A percentile compares a stretch with the other conserved stretches of the same genome.
These are phyloP conservation scores for Palaemon carinicauda DNA, from an alignment of 1,140 invertebrate genomes.

Conservation along the genomic window DNA sequence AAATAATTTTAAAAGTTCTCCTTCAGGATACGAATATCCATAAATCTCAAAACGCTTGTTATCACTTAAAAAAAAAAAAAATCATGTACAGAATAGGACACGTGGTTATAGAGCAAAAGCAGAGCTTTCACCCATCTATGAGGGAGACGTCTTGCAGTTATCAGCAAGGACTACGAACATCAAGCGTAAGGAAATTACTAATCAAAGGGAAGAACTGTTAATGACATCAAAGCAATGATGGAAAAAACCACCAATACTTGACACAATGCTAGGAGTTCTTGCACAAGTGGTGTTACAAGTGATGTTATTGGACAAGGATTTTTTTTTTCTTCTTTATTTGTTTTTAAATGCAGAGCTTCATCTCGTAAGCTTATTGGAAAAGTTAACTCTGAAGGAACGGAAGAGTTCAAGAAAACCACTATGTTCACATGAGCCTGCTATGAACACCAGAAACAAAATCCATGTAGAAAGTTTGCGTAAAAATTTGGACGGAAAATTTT, in stretches of 20 bases:
- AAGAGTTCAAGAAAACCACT: constrained; percentile 3
- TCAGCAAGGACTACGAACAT: constrained; percentile 5
- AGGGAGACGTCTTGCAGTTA: neutral
- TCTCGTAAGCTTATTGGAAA: constrained; percentile 6
- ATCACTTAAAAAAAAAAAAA: neutral
- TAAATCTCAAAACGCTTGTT: neutral
- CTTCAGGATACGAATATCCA: neutral
- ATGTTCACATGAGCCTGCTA: constrained; percentile 22
- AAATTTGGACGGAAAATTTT: constrained; percentile 14
- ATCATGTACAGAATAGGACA: neutral
- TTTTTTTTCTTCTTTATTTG: neutral
- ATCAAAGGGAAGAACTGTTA: neutral
- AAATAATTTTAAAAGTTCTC: neutral
- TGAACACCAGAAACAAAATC: constrained; percentile 28
- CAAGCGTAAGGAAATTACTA: too few species aligned
- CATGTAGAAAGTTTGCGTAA: constrained; percentile 7
- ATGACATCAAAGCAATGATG: constrained; percentile 1
- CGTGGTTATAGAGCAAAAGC: neutral
- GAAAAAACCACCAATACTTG: constrained; percentile 12
- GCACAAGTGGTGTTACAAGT: neutral
- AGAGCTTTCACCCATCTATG: neutral
- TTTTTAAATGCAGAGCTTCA: constrained; percentile 19
- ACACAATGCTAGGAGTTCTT: constrained; percentile 13
- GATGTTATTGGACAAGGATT: neutral
- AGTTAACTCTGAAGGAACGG: constrained; percentile 5